Percentiles rank a stretch among this genome's conserved stretches.
Evolutionary conservation across 2,888 invertebrate genomes (phyloP).

Genomic region (Hartigia nigra): DNA sequence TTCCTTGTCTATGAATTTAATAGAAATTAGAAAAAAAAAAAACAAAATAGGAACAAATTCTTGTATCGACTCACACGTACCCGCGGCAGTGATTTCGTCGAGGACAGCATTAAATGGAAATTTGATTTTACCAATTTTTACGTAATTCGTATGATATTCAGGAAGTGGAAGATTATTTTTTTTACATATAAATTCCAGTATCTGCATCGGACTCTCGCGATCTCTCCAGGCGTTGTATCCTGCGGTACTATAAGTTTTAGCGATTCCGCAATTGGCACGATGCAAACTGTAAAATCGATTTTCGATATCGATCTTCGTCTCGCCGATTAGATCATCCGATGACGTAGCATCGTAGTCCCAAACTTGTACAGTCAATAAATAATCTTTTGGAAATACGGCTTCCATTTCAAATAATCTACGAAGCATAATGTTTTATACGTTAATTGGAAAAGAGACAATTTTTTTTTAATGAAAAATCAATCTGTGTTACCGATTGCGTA

Average conservation of each 20-base stretch:
- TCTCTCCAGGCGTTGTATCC: conserved; percentile 87
- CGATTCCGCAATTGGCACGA: conserved; percentile 82
- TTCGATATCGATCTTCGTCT: conserved; percentile 87
- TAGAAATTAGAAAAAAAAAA: not conserved
- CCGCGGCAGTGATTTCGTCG: not conserved
- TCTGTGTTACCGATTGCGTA: not conserved
- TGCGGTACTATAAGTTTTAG: conserved; percentile 73
- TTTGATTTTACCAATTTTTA: conserved; percentile 68
- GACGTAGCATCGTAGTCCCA: conserved; percentile 79
- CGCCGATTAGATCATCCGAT: conserved; percentile 84
- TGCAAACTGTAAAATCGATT: conserved; percentile 85
- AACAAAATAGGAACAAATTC: conserved; percentile 1
- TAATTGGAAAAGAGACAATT: no score
- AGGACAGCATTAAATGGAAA: conserved; percentile 47
- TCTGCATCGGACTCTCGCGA: conserved; percentile 75
- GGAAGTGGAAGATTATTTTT: conserved; percentile 74
- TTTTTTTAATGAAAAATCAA: not conserved
- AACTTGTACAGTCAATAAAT: conserved; percentile 77
- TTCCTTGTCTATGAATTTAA: conserved; percentile 67
- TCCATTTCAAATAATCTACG: conserved; percentile 80
- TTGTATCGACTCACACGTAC: conserved; percentile 1
- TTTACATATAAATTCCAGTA: conserved; percentile 78
- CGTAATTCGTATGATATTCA: conserved; percentile 66
- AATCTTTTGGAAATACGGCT: conserved; percentile 80
- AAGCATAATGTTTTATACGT: conserved; percentile 16